phyloP scores from a whole-genome alignment of 2,797 vertebrate genomes.

The Microctenopoma lineatum region DNA sequence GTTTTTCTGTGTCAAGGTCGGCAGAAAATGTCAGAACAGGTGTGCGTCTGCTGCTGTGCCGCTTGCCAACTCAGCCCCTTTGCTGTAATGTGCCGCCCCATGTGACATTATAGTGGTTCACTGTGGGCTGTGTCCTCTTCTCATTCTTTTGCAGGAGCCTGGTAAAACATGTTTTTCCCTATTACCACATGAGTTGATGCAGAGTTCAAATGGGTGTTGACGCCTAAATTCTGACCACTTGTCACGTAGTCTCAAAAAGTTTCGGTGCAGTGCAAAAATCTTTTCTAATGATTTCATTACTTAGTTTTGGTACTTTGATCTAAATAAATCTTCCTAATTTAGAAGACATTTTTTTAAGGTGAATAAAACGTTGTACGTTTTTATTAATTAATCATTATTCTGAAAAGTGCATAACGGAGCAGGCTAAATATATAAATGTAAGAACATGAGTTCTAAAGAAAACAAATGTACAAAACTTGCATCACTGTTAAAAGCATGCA shows the following conservation, averaged over 20 bases:
- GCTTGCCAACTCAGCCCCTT: slow-evolving; percentile 83
- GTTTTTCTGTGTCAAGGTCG: slow-evolving; percentile 85
- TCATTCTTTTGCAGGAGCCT: slow-evolving; percentile 46
- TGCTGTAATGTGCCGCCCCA: slow-evolving; percentile 73
- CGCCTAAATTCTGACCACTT: slow-evolving; percentile 44
- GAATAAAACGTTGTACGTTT: background rate
- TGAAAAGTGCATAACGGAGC: background rate
- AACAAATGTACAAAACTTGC: background rate
- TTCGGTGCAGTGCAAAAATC: slow-evolving; percentile 36
- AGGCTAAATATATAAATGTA: background rate
- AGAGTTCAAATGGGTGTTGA: slow-evolving; percentile 37
- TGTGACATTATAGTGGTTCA: slow-evolving; percentile 74
- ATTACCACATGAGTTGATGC: slow-evolving; percentile 15
- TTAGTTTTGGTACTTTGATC: slow-evolving; percentile 18
- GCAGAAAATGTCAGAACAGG: slow-evolving; percentile 88
- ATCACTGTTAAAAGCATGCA: slow-evolving; percentile 50
- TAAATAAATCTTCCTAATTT: slow-evolving; percentile 26
- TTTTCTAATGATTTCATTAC: slow-evolving; percentile 28
- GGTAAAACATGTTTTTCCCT: slow-evolving; percentile 43
- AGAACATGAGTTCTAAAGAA: background rate
- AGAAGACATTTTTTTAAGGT: slow-evolving; percentile 4
- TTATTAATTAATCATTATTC: background rate
- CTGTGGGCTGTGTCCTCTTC: slow-evolving; percentile 55
- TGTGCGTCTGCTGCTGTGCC: slow-evolving; percentile 82
- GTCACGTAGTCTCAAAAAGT: slow-evolving; percentile 33